A percentile compares a stretch with the other conserved stretches of the same genome.
Evolutionary conservation across 2,797 vertebrate species (phyloP).

Genomic region (Podarcis lilfordi): DNA sequence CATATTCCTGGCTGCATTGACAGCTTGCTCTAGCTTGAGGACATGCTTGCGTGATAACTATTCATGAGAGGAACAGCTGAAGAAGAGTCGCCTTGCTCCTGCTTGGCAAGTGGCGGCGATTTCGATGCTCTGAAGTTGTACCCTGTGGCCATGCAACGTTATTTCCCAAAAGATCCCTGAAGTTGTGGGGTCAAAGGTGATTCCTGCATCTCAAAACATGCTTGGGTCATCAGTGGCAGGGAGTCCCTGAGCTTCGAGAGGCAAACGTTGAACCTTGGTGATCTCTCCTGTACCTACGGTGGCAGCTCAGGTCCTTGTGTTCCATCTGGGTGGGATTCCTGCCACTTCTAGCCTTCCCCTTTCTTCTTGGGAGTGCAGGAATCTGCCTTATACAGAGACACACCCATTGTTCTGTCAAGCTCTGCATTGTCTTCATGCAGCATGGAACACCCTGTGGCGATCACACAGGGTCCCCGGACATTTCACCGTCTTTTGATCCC

Average conservation of each 20-base stretch:
- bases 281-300: no score
- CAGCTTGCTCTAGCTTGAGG: constrained; percentile 90
- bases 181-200: constrained; percentile 79
- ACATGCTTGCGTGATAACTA: constrained; percentile 87
- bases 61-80: constrained; percentile 88
- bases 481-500: no score
- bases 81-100: constrained; percentile 86
- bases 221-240: background rate
- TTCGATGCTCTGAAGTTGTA: constrained; percentile 81
- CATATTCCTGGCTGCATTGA: constrained; percentile 85
- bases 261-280: background rate
- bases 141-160: constrained; percentile 83
- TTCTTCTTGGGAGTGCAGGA: no score
- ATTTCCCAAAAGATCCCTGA: constrained; percentile 73
- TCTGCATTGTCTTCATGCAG: no score
- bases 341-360: no score
- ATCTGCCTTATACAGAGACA: no score
- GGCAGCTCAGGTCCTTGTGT: no score
- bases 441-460: no score
- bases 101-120: constrained; percentile 82
- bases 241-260: background rate
- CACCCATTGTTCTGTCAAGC: no score
- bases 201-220: constrained; percentile 36
- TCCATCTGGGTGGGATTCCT: no score
- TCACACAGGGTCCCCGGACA: no score